Percentiles rank a stretch among this genome's conserved stretches.
Evolutionary conservation across 2,113 vertebrate genomes (phyloP).

Genomic region (Ceyx margarethae): DNA sequence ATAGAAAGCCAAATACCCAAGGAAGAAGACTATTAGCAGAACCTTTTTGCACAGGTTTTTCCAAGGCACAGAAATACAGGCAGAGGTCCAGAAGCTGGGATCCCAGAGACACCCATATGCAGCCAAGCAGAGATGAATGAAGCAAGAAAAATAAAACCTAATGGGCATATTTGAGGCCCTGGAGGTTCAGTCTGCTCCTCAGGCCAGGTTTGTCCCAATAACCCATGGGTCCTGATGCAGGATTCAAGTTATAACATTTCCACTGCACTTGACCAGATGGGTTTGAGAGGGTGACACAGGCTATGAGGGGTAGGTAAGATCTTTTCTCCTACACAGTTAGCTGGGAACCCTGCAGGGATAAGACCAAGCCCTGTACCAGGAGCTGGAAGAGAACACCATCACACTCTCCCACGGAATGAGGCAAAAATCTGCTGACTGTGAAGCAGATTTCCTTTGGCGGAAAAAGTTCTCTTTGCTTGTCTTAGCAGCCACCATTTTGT

Average conservation of each 20-base stretch:
- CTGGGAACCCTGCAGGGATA: background rate
- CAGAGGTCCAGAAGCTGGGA: background rate
- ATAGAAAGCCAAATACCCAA: background rate
- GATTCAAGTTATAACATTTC: background rate
- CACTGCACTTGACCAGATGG: background rate
- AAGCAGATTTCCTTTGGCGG: background rate
- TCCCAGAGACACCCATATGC: accelerated
- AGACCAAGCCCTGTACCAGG: background rate
- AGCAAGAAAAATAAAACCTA: background rate
- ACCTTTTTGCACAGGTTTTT: background rate
- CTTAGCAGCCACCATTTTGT: background rate
- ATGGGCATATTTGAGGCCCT: background rate
- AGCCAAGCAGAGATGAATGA: background rate
- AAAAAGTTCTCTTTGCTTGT: background rate
- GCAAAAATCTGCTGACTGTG: background rate
- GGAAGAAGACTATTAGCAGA: background rate
- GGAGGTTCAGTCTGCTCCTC: background rate
- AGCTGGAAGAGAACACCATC: background rate
- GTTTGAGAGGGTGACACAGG: accelerated
- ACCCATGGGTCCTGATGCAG: accelerated
- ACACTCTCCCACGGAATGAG: background rate
- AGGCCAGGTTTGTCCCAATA: background rate
- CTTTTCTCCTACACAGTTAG: background rate
- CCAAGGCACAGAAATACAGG: background rate
- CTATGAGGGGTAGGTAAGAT: background rate